These are phyloP conservation scores for Drosophila yakuba DNA, from an alignment of 1,140 invertebrate species.

Conservation along the genomic window DNA sequence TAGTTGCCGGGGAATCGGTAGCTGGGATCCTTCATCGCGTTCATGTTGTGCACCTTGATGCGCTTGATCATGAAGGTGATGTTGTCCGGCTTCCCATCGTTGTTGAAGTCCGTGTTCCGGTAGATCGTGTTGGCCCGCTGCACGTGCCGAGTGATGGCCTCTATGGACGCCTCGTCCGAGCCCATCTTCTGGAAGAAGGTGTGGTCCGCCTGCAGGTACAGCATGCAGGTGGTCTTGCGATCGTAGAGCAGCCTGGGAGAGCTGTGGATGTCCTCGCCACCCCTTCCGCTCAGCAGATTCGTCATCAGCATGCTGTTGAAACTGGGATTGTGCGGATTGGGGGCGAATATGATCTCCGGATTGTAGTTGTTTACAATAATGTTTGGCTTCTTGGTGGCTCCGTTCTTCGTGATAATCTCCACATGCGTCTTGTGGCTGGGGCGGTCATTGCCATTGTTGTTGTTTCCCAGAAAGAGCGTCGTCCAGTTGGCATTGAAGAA, in stretches of 20 bases:
- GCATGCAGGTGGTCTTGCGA: conserved; percentile 93
- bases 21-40: conserved; percentile 91
- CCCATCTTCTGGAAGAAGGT: conserved; percentile 96
- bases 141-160: conserved; percentile 97
- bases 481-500: conserved; percentile 85
- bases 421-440: conserved; percentile 88
- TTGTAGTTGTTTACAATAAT: conserved; percentile 85
- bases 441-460: conserved; percentile 74
- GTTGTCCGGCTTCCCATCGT: conserved; percentile 95
- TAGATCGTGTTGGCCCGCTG: conserved; percentile 97
- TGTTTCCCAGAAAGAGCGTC: conserved; percentile 69
- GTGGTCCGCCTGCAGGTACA: conserved; percentile 97
- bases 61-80: conserved; percentile 98
- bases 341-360: conserved; percentile 81
- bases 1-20: conserved; percentile 97
- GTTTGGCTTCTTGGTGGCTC: conserved; percentile 85
- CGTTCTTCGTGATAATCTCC: conserved; percentile 87
- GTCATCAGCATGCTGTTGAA: conserved; percentile 86
- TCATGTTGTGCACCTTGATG: conserved; percentile 95
- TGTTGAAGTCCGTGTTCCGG: conserved; percentile 96
- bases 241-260: conserved; percentile 84
- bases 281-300: conserved; percentile 89
- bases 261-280: conserved; percentile 59
- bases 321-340: conserved; percentile 85
- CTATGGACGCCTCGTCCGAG: conserved; percentile 96